These are phyloP conservation scores for Eristalinus aeneus DNA, from an alignment of 2,888 invertebrate species.

Conservation along the genomic window DNA sequence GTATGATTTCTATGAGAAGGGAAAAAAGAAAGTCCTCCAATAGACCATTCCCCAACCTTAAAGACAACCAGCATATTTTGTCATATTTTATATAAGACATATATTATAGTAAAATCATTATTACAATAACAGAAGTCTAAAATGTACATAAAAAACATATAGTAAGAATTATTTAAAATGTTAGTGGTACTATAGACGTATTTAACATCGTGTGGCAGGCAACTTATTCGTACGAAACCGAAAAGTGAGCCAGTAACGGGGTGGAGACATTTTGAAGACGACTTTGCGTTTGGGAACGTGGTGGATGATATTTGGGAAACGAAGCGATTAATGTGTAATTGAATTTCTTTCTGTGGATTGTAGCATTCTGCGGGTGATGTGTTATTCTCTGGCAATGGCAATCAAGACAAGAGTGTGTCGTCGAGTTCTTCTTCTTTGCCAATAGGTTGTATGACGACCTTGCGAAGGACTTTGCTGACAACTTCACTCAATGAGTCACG, in stretches of 20 bases:
- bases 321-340: constrained; percentile 36
- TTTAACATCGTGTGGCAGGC: constrained; percentile 39
- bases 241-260: constrained; percentile 29
- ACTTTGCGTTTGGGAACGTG: neutral
- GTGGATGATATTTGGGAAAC: constrained; percentile 9
- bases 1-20: no score
- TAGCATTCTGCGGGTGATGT: constrained; percentile 15
- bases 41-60: neutral
- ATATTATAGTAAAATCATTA: constrained; percentile 69
- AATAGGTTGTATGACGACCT: constrained; percentile 87
- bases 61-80: neutral
- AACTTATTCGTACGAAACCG: constrained; percentile 57
- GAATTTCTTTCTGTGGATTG: constrained; percentile 6
- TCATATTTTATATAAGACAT: constrained; percentile 70
- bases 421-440: constrained; percentile 96
- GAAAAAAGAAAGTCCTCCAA: no score
- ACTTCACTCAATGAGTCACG: constrained; percentile 94
- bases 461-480: constrained; percentile 92
- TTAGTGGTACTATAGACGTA: constrained; percentile 53
- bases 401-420: constrained; percentile 93
- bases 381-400: constrained; percentile 31
- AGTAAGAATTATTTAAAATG: constrained; percentile 53
- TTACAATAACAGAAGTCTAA: constrained; percentile 67
- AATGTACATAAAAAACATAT: constrained; percentile 69
- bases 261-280: constrained; percentile 8